A percentile compares a stretch with the other conserved stretches of the same genome.
Evolutionary conservation across 2,113 vertebrate genomes (phyloP).

Genomic region (Entomyzon cyanotis): DNA sequence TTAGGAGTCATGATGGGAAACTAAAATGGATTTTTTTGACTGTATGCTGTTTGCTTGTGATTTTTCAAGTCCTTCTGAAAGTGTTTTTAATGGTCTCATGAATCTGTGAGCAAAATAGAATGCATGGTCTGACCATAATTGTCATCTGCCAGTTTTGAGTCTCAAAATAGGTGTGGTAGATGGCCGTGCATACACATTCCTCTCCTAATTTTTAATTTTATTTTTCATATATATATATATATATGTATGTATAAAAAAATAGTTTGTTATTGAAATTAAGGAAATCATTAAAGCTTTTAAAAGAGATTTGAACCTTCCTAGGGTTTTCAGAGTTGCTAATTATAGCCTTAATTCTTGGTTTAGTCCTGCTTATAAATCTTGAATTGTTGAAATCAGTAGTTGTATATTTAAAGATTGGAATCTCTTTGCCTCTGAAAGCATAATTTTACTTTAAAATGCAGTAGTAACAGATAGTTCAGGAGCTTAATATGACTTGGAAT

Average conservation of each 20-base stretch:
- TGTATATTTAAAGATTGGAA: not conserved
- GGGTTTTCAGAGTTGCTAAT: not conserved
- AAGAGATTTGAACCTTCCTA: not conserved
- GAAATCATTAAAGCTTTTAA: not conserved
- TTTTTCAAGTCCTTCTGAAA: not conserved
- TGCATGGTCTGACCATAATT: not conserved
- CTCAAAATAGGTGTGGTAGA: not conserved
- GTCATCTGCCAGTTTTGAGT: not conserved
- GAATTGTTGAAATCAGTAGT: not conserved
- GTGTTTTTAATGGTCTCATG: not conserved
- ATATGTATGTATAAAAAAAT: too few relatives aligned
- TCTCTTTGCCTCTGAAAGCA: not conserved
- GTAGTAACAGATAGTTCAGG: not conserved
- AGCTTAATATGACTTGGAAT: not conserved
- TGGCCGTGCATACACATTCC: not conserved
- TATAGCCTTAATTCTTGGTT: not conserved
- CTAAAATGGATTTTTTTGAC: not conserved
- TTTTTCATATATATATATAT: too few relatives aligned
- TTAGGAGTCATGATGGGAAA: not conserved
- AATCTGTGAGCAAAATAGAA: not conserved
- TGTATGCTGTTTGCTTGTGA: not conserved
- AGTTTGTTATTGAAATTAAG: not conserved
- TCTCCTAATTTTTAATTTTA: not conserved
- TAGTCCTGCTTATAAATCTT: not conserved
- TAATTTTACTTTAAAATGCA: not conserved